Evolutionary conservation across 2,888 invertebrate genomes (phyloP), one percentile per base, ranked within the genome.

Genomic region (Lottia gigantea): DNA sequence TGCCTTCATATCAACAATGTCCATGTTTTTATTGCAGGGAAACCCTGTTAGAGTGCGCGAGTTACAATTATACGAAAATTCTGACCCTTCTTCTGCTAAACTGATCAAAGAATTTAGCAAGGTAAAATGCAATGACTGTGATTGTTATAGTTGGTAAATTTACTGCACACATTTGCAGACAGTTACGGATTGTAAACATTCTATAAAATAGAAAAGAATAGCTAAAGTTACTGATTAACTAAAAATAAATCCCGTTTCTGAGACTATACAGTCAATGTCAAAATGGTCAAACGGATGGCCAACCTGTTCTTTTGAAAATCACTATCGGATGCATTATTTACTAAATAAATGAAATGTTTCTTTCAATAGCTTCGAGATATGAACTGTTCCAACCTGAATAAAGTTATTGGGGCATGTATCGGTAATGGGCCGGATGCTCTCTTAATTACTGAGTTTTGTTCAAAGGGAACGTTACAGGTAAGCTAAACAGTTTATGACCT

Each of bases 401-500:
- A 91, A 26, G 95, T 96, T 85, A 92, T 96, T 74, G 96, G 96
- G n/a, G 93, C 95, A 0, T 95, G 95, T 87, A 93, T 95, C 47
- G 95, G 95, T 85, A 95, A 95, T 85, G 89, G 91, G 0, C 92
- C 92, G 0, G 92, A 94, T 0, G 93, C 95, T 61, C 91, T 95
- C 31, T 93, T 95, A 68, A 90, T 96, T 16, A 95, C 94, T 0
- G 96, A 96, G 87, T 95, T 95, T 88, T 95, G 95, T 80, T 94
- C 95, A 0, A 93, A 95, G 80, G 96, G 95, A 67, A 95, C 94
- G 46, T 89, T 96, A 46, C 79, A 82, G 83, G 87, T 86, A 72
- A 64, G 55, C 46, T 19, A 49, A 55, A 55, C 19, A 11, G 8
- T 31, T 4, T 31, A n/a, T n/a, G n/a, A n/a, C n/a, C n/a, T n/a